These are phyloP conservation scores for Diplolepis rosae DNA, from an alignment of 2,888 invertebrate species.

Conservation along the genomic window DNA sequence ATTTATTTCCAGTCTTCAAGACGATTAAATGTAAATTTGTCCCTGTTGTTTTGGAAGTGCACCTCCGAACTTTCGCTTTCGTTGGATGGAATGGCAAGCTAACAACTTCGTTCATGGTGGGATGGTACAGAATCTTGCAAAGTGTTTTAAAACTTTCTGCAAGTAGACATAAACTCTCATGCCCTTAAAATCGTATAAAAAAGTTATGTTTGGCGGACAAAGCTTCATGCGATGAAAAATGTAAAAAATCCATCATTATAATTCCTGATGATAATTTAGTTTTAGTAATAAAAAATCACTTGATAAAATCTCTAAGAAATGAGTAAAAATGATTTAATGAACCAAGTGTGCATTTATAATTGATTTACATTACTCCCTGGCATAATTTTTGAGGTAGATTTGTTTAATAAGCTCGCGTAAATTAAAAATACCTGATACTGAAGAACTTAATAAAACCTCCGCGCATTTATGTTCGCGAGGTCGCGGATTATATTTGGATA, in stretches of 20 bases:
- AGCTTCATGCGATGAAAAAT: slow-evolving; percentile 13
- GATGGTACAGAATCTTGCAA: slow-evolving; percentile 41
- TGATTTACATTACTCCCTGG: too few relatives aligned
- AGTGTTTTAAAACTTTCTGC: slow-evolving; percentile 48
- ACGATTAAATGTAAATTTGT: slow-evolving; percentile 17
- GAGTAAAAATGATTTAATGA: too few relatives aligned
- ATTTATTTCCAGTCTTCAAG: slow-evolving; percentile 15
- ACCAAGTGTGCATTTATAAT: too few relatives aligned
- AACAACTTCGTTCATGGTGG: slow-evolving; percentile 44
- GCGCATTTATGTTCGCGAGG: slow-evolving; percentile 26
- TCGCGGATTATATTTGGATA: slow-evolving; percentile 54
- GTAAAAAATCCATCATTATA: too few relatives aligned
- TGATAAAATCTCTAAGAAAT: too few relatives aligned
- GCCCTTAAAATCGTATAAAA: slow-evolving; percentile 63
- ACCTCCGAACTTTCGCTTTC: slow-evolving; percentile 41
- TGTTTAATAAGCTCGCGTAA: neutral
- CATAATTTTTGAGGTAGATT: too few relatives aligned
- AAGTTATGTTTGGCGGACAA: slow-evolving; percentile 50
- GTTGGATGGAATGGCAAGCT: slow-evolving; percentile 37
- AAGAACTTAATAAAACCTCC: slow-evolving; percentile 25
- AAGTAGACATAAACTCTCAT: slow-evolving; percentile 57
- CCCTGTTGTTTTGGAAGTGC: slow-evolving; percentile 1
- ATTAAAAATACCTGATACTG: slow-evolving; percentile 15
- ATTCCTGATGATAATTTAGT: too few relatives aligned
- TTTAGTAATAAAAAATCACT: too few relatives aligned